phyloP scores from a whole-genome alignment of 2,113 vertebrate genomes.

The Oryzias celebensis region DNA sequence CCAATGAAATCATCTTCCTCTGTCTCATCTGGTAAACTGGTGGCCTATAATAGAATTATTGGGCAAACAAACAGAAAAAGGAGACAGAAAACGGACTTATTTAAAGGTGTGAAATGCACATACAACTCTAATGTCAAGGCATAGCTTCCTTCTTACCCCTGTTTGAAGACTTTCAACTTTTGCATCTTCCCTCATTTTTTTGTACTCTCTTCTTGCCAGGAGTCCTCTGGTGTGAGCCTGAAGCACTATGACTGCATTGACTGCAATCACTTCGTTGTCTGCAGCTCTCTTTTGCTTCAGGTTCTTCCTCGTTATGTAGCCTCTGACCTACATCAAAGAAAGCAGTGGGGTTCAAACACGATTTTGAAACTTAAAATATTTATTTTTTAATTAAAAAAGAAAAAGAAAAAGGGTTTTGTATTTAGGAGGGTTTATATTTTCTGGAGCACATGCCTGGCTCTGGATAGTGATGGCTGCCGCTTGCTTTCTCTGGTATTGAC shows the following conservation, averaged over 20 bases:
- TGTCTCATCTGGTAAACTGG: slow-evolving; percentile 16
- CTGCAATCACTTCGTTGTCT: too few species aligned
- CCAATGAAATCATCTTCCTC: slow-evolving; percentile 19
- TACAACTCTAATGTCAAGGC: background rate
- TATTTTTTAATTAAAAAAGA: background rate
- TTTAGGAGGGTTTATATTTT: background rate
- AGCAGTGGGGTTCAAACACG: slow-evolving; percentile 4
- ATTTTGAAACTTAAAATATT: background rate
- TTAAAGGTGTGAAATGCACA: background rate
- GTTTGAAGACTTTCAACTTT: slow-evolving; percentile 7
- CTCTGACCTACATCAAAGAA: slow-evolving; percentile 67
- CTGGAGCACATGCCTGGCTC: slow-evolving; percentile 45
- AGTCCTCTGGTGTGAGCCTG: slow-evolving; percentile 82
- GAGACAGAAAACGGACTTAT: background rate
- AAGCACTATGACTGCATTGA: slow-evolving; percentile 72
- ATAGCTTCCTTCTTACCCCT: background rate
- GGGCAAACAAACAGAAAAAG: background rate
- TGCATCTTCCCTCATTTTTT: slow-evolving; percentile 69
- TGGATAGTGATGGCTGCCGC: slow-evolving; percentile 77
- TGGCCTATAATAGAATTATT: background rate
- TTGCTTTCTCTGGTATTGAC: slow-evolving; percentile 65
- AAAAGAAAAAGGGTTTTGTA: background rate
- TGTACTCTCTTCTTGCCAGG: slow-evolving; percentile 68
- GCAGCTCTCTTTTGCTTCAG: slow-evolving; percentile 61
- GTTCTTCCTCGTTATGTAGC: slow-evolving; percentile 74